These are phyloP conservation scores for Procapra przewalskii DNA, from an alignment of 2,113 vertebrate species.

Conservation along the genomic window DNA sequence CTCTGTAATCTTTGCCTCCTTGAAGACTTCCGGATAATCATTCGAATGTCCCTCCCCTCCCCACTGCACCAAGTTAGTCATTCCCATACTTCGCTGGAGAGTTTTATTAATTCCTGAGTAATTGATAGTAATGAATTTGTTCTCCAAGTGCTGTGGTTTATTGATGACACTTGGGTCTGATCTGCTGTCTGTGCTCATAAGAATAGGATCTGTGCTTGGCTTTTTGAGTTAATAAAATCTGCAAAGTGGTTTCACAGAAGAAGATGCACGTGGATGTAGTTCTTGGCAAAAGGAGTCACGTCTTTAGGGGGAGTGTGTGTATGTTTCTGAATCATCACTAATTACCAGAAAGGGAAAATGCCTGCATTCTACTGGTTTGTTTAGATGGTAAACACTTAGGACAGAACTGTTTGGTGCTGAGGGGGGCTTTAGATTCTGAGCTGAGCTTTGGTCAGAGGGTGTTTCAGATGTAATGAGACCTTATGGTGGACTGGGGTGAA, in stretches of 20 bases:
- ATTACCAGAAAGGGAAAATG: background rate
- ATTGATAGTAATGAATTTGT: conserved; percentile 52
- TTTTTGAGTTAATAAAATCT: conserved; percentile 62
- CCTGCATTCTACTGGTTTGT: background rate
- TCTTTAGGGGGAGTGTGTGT: background rate
- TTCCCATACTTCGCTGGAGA: conserved; percentile 12
- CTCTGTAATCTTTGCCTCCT: background rate
- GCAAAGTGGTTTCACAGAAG: conserved; percentile 40
- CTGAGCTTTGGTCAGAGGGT: background rate
- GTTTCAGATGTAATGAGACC: background rate
- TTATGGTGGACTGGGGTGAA: background rate
- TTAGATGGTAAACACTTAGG: background rate
- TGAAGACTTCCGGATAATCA: background rate
- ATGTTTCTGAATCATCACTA: background rate
- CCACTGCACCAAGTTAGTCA: conserved; percentile 5
- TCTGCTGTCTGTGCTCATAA: conserved; percentile 14
- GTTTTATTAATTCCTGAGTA: conserved; percentile 44
- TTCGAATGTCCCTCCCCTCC: background rate
- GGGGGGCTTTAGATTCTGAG: background rate
- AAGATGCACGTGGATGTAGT: background rate
- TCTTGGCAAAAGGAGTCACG: background rate
- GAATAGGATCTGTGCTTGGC: background rate
- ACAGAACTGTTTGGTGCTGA: background rate
- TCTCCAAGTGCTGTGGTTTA: conserved; percentile 43
- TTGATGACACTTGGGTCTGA: conserved; percentile 4